Evolutionary conservation across 2,888 invertebrate genomes (phyloP), one percentile per base, ranked within the genome.

Genomic region (Cotesia congregata): DNA sequence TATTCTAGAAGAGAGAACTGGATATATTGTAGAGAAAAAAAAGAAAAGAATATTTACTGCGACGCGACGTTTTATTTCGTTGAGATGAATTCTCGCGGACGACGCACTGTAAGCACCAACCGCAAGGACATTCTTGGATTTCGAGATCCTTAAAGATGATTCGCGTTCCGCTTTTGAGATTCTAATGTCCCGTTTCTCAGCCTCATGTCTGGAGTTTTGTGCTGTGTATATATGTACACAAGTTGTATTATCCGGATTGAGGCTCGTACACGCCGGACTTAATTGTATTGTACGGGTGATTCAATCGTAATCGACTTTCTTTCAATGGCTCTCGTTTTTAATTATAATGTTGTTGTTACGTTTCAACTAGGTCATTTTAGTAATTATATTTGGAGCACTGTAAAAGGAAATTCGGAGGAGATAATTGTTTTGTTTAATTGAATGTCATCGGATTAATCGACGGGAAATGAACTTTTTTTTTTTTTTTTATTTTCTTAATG

Each of bases 11-110:
- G 50, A 17, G 74, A 20, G n/a, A 41, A 15, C 30, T 30, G 39
- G 50, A 30, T 39, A 62, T 3, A 39, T 50, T 69, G 60, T 7
- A 62, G 62, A 67, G 17, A 17, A 67, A 41, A 68, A 59, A 71
- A 68, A 1, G 75, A 59, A 50, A 30, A 71, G 72, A 62, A 78
- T 79, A 80, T 80, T 78, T 77, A 77, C 78, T 59, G 73, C 76
- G 80, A 82, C 76, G 50, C 30, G 30, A 30, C 30, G 30, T 30
- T 30, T 30, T 30, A 30, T 50, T 50, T 50, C 9, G 73, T 78
- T 80, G 77, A 76, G 79, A 77, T 78, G 76, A 75, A 80, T 79
- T 80, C 77, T 77, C 78, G 75, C 75, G 50, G 50, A 50, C 50
- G 50, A 50, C 50, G 50, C 77, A 72, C 78, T 79, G 70, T 62